Evolutionary conservation across 2,113 vertebrate species (phyloP), one percentile per base, ranked within the genome.

Genomic region (Antennarius striatus): DNA sequence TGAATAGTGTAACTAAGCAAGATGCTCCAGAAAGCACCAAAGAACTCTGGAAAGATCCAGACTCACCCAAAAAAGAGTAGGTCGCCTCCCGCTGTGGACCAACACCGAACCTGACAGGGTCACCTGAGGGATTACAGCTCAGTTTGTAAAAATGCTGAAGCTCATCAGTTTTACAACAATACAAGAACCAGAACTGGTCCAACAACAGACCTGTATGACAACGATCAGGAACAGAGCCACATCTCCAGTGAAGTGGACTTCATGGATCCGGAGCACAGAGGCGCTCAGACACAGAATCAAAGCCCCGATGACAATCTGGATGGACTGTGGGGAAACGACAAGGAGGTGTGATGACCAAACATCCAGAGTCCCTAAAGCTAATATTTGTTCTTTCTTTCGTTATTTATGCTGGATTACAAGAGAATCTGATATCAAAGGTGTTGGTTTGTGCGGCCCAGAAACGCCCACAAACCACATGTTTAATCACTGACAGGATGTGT

Each of bases 51-150:
- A 22, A 22, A 22, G 22, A 22, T 22, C 22, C 39, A 45, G 10
- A 89, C 90, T 92, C 59, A 93, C 93, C 92, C 90, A 92, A 43
- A 93, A 91, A 16, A 93, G 82, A 71, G 90, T 87, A 0, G 90
- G 92, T 47, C 55, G 89, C 63, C 91, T 91, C 5, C 89, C 92
- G 68, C 91, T 86, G 72, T 93, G 91, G 68, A 93, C 82, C 77
- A 93, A 58, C 51, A 92, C 90, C 0, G 93, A 90, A 3, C 93
- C 93, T 49, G 93, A 93, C 56, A 91, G 40, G 3, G 88, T 79
- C 53, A 93, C 86, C 92, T 93, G 68, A 2, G 49, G 51, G 56
- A 50, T 74, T 11, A 73, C 10, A 73, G 42, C 10, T 10, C 49
- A 17, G 8, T 22, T 51, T 51, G 16, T 10, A 22, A 10, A 17